These are phyloP conservation scores for Antheraea assamensis DNA, from an alignment of 2,888 invertebrate species.

Conservation along the genomic window DNA sequence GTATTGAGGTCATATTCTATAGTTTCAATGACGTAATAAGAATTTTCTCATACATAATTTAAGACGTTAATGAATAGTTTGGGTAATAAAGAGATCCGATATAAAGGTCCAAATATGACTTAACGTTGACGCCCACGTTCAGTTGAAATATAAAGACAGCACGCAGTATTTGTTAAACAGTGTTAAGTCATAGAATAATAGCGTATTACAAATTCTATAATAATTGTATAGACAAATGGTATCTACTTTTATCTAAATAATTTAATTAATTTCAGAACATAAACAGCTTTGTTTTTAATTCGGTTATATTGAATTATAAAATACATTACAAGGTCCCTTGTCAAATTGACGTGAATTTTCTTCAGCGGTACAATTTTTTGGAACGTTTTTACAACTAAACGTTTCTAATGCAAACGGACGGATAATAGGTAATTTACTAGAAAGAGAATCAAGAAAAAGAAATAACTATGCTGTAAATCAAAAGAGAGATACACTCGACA, in stretches of 20 bases:
- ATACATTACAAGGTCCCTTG: conserved; percentile 22
- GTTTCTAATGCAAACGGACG: neutral
- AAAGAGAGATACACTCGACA: neutral
- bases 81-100: conserved; percentile 56
- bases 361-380: too few relatives aligned
- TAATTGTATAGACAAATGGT: too few relatives aligned
- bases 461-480: neutral
- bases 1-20: conserved; percentile 41
- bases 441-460: neutral
- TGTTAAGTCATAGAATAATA: conserved; percentile 35
- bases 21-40: conserved; percentile 37
- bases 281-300: neutral
- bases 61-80: conserved; percentile 47
- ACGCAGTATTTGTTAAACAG: conserved; percentile 30
- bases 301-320: neutral
- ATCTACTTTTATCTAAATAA: neutral
- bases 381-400: too few relatives aligned
- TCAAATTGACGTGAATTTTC: neutral
- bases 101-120: conserved; percentile 54
- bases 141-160: conserved; percentile 46
- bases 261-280: neutral
- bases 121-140: conserved; percentile 55
- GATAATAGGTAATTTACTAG: neutral
- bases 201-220: conserved; percentile 29
- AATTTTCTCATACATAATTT: conserved; percentile 46